Evolutionary conservation across 2,888 invertebrate genomes (phyloP).

Genomic region (Cheilosia vernalis): DNA sequence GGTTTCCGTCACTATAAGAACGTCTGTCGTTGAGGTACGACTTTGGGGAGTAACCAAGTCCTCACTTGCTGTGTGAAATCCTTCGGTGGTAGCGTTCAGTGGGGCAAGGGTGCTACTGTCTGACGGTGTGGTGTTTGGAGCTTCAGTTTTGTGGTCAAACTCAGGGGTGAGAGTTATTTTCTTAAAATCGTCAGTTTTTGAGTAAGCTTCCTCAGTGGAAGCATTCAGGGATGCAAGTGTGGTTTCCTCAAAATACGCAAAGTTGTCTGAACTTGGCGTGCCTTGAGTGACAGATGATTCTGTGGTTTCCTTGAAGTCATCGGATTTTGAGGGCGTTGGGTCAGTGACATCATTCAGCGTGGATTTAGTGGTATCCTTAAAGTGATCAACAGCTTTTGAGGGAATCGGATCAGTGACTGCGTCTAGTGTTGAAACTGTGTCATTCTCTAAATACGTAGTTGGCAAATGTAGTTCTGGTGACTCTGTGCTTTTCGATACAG

Average conservation of each 20-base stretch:
- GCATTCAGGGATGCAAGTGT: too few species aligned
- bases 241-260: too few species aligned
- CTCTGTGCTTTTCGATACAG: too few species aligned
- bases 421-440: too few species aligned
- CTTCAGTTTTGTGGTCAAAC: background rate
- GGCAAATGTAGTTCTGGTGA: background rate
- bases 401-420: too few species aligned
- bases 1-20: background rate
- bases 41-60: background rate
- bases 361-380: too few species aligned
- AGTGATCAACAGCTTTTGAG: too few species aligned
- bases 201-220: background rate
- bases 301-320: too few species aligned
- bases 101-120: background rate
- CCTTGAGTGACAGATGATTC: too few species aligned
- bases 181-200: background rate
- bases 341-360: too few species aligned
- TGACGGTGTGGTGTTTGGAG: background rate
- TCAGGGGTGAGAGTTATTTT: background rate
- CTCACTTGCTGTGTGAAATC: background rate
- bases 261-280: too few species aligned
- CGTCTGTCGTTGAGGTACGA: background rate
- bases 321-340: too few species aligned
- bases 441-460: background rate
- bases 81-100: slow-evolving; percentile 1